phyloP scores from a whole-genome alignment of 2,888 invertebrate species.

The Harpalus rufipes region DNA sequence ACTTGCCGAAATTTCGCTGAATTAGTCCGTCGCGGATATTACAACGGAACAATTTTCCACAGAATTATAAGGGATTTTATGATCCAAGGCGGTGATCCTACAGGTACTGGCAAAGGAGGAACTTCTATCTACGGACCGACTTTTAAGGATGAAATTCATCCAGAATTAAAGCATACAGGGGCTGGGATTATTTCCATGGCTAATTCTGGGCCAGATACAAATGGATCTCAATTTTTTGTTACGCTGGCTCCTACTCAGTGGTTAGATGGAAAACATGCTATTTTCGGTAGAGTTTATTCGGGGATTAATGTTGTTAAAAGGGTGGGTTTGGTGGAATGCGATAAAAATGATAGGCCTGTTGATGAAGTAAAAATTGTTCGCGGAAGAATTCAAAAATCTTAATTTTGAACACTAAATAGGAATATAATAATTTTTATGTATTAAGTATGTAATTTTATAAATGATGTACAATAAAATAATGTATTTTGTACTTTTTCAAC shows the following conservation, averaged over 20 bases:
- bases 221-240: conserved; percentile 99
- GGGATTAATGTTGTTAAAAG: conserved; percentile 96
- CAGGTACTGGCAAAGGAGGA: conserved; percentile 97
- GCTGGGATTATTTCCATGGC: conserved; percentile 97
- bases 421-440: neutral
- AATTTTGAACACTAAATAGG: conserved; percentile 63
- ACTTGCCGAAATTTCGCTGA: conserved; percentile 99
- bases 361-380: conserved; percentile 90
- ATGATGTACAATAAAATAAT: neutral
- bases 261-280: conserved; percentile 98
- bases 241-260: conserved; percentile 98
- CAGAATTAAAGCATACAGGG: conserved; percentile 96
- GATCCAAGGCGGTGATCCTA: conserved; percentile 98
- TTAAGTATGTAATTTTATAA: conserved; percentile 3
- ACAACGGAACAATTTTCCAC: conserved; percentile 97
- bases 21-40: conserved; percentile 94
- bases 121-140: conserved; percentile 96
- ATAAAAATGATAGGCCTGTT: conserved; percentile 93
- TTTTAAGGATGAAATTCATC: conserved; percentile 97
- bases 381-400: conserved; percentile 78
- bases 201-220: conserved; percentile 97
- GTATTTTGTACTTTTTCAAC: too few relatives aligned
- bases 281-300: conserved; percentile 93
- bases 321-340: conserved; percentile 96
- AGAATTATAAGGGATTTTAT: conserved; percentile 95